Evolutionary conservation across 2,888 invertebrate species (phyloP).

Genomic region (Litoditis marina): DNA sequence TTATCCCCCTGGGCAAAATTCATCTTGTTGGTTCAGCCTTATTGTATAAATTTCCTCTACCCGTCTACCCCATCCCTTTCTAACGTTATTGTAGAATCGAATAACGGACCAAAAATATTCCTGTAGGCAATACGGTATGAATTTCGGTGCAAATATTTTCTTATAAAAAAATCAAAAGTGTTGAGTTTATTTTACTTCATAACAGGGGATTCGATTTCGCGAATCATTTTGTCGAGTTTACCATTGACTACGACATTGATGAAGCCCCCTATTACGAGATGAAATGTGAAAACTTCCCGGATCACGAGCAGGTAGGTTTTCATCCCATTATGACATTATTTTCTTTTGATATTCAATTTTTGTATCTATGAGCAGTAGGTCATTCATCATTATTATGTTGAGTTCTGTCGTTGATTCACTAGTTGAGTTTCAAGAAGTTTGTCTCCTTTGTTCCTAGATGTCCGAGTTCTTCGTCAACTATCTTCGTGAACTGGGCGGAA

Average conservation of each 20-base stretch:
- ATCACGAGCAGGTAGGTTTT: conserved; percentile 24
- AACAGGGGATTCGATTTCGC: conserved; percentile 86
- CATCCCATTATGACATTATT: not conserved
- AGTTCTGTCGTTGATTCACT: not conserved
- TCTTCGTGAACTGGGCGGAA: conserved; percentile 38
- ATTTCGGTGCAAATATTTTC: too few species aligned
- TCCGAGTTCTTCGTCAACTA: conserved; percentile 48
- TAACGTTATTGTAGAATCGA: not conserved
- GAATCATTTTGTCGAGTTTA: conserved; percentile 88
- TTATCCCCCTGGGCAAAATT: too few species aligned
- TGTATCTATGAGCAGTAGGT: too few species aligned
- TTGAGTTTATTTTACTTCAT: too few species aligned
- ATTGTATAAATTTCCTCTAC: conserved; percentile 1
- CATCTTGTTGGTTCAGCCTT: too few species aligned
- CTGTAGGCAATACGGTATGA: too few species aligned
- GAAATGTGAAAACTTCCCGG: conserved; percentile 32
- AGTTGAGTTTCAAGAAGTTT: too few species aligned
- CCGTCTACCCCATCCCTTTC: too few species aligned
- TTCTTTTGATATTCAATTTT: not conserved
- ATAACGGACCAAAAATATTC: not conserved
- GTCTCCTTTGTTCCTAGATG: conserved; percentile 40
- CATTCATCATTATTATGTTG: too few species aligned
- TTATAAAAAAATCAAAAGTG: too few species aligned
- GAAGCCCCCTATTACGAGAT: conserved; percentile 77
- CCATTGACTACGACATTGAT: conserved; percentile 79